Evolutionary conservation across 2,797 vertebrate species (phyloP).

Genomic region (Naso thynnoides): DNA sequence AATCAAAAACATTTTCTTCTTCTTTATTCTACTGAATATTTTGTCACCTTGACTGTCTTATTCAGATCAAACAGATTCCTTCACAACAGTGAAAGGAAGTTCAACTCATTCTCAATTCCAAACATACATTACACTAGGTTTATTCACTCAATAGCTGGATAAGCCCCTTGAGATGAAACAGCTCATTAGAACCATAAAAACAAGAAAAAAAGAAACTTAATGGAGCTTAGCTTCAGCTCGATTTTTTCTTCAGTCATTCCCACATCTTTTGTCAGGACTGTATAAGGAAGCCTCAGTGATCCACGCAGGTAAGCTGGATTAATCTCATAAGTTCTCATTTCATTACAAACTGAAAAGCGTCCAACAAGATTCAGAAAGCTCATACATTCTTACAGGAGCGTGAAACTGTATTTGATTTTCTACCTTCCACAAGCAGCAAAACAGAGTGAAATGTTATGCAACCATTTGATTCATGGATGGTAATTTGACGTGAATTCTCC

Average conservation of each 20-base stretch:
- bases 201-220: constrained; percentile 29
- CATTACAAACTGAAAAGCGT: constrained; percentile 56
- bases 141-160: constrained; percentile 51
- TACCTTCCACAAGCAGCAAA: constrained; percentile 10
- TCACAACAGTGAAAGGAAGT: constrained; percentile 25
- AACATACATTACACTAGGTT: constrained; percentile 46
- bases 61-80: constrained; percentile 27
- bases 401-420: constrained; percentile 35
- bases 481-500: neutral
- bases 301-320: constrained; percentile 48
- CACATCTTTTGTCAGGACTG: constrained; percentile 18
- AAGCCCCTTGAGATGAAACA: constrained; percentile 59
- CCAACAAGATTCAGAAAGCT: constrained; percentile 34
- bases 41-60: constrained; percentile 18
- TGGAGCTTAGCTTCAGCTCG: constrained; percentile 25
- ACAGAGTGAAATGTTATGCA: constrained; percentile 5
- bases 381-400: constrained; percentile 16
- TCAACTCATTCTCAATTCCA: constrained; percentile 56
- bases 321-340: constrained; percentile 55
- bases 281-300: constrained; percentile 31
- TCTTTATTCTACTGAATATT: constrained; percentile 19
- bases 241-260: constrained; percentile 45
- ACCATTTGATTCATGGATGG: neutral
- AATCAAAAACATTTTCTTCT: constrained; percentile 7
- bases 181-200: constrained; percentile 66